Base-by-base conservation (phyloP, 2,888 invertebrate genomes). In the Ectemnius cavifrons region DNA sequence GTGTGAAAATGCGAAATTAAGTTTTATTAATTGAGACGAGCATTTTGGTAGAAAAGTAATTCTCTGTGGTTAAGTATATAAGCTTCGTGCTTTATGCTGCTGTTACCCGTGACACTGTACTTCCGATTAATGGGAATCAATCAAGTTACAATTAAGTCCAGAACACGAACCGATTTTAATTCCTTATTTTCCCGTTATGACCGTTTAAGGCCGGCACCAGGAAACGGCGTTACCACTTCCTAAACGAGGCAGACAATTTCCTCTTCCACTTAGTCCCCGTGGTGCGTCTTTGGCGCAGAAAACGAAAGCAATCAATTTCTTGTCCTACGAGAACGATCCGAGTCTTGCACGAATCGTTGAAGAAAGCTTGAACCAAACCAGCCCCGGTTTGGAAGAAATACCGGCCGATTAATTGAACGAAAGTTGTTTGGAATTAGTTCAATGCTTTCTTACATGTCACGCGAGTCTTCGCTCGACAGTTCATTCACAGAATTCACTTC, bases 121-220 rank as follows among this genome's bases (percentile, higher is more conserved):
- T 27, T 63, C 46, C 18, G 65, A 66, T 69, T 65, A 65, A 65
- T 52, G 28, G 70, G 20, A 57, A 70, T 70, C 66, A 23, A 73
- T 73, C 73, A 63, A 52, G 28, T 57, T 37, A 46, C 68, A 61
- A 73, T 73, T 65, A 68, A 62, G 63, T 52, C 20, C 20, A 14
- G n/a, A 59, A 11, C 11, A 49, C 62, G 6, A 45, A 65, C 69
- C 2, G 63, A 63, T 73, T 65, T 59, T 46, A 58, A 70, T 73
- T 70, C 66, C 63, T 18, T 16, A 46, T 59, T 69, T 46, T 62
- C 62, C 37, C 52, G 67, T 47, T 18, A 14, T 16, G 8, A 23
- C 57, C 69, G 46, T 65, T 46, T 47, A 67, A 20, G 64, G 60
- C 11, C 14, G 49, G n/a, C n/a, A 62, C 63, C 37, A 64, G 70